Percentiles rank a stretch among this genome's conserved stretches.
phyloP scores from a whole-genome alignment of 1,140 invertebrate genomes.

The Drosophila albomicans region DNA sequence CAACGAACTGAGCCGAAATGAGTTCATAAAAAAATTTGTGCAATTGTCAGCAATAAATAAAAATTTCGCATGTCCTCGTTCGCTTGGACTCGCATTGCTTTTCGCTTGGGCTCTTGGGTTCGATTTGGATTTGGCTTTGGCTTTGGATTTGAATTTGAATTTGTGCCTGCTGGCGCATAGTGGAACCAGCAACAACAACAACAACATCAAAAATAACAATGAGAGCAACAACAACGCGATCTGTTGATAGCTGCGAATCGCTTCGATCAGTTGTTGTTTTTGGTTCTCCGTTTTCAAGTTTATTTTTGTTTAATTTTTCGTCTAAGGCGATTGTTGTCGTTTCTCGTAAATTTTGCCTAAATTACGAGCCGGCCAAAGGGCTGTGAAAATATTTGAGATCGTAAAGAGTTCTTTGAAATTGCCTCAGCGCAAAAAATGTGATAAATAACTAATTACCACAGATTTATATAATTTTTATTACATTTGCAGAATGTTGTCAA shows the following conservation, averaged over 20 bases:
- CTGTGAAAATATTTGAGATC: conserved; percentile 21
- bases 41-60: conserved; percentile 84
- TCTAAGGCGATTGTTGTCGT: conserved; percentile 56
- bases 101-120: conserved; percentile 34
- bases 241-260: conserved; percentile 34
- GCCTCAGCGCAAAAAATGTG: neutral
- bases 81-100: conserved; percentile 12
- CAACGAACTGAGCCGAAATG: conserved; percentile 21
- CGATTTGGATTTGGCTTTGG: conserved; percentile 30
- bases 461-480: neutral
- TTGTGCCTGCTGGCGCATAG: conserved; percentile 75
- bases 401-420: conserved; percentile 1
- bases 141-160: conserved; percentile 3
- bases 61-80: conserved; percentile 80
- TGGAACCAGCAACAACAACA: conserved; percentile 31
- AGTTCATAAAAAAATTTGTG: conserved; percentile 68
- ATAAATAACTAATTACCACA: neutral
- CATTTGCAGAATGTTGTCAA: neutral
- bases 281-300: conserved; percentile 65
- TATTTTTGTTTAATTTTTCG: conserved; percentile 58
- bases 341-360: conserved; percentile 64
- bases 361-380: conserved; percentile 53
- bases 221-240: conserved; percentile 15
- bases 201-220: neutral
- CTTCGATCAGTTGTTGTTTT: conserved; percentile 14